phyloP scores from a whole-genome alignment of 2,113 vertebrate species.

The Salminus brasiliensis region DNA sequence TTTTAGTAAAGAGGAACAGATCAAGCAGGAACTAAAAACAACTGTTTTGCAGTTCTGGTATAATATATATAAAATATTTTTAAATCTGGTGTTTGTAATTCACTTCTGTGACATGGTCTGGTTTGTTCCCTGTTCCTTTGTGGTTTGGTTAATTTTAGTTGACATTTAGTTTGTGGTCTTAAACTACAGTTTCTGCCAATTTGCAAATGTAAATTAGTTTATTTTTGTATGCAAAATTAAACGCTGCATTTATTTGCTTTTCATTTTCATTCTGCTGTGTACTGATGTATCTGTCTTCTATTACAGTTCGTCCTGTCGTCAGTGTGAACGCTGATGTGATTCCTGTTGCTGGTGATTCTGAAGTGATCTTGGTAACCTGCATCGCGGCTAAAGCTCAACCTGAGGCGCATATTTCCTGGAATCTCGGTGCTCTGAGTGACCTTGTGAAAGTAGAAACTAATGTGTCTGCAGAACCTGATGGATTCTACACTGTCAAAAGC shows the following conservation, averaged over 20 bases:
- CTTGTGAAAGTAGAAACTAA: slow-evolving; percentile 1
- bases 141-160: too few species aligned
- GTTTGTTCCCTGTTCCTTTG: too few species aligned
- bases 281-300: not conserved
- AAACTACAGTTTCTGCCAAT: too few species aligned
- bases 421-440: not conserved
- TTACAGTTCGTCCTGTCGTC: slow-evolving; percentile 52
- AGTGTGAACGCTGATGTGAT: not conserved
- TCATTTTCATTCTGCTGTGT: not conserved
- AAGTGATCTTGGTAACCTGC: slow-evolving; percentile 53
- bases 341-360: slow-evolving; percentile 18
- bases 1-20: too few species aligned
- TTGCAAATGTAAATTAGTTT: too few species aligned
- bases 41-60: too few species aligned
- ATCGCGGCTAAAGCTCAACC: slow-evolving; percentile 56
- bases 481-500: slow-evolving; percentile 53
- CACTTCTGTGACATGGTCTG: too few species aligned
- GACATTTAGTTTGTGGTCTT: too few species aligned
- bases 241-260: not conserved
- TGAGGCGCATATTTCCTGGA: slow-evolving; percentile 55
- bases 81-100: too few species aligned
- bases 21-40: too few species aligned
- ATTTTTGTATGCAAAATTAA: too few species aligned
- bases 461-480: slow-evolving; percentile 18
- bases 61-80: too few species aligned